A percentile compares a stretch with the other conserved stretches of the same genome.
phyloP scores from a whole-genome alignment of 2,113 vertebrate species.

The Empidonax traillii region DNA sequence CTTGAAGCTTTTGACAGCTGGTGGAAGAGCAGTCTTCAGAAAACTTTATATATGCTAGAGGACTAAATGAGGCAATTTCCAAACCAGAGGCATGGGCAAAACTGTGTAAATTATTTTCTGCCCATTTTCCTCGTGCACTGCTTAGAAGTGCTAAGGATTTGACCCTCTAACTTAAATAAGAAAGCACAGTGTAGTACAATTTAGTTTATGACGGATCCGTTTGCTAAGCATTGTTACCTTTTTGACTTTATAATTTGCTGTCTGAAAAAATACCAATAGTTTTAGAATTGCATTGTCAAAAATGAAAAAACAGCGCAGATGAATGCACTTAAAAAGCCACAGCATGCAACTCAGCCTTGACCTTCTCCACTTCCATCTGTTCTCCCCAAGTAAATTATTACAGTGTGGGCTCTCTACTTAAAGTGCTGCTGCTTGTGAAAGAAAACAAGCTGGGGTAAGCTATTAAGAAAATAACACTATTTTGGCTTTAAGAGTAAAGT shows the following conservation, averaged over 20 bases:
- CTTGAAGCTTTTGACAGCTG: not conserved
- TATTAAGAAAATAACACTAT: conserved; percentile 66
- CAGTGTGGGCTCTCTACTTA: conserved; percentile 42
- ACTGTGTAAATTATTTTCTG: not conserved
- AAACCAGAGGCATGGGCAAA: not conserved
- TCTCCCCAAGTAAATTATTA: conserved; percentile 53
- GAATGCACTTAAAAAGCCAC: conserved; percentile 1
- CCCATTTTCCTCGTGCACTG: not conserved
- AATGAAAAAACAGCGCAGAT: not conserved
- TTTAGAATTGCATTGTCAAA: conserved; percentile 30
- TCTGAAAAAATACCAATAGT: conserved; percentile 4
- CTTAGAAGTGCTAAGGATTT: conserved; percentile 26
- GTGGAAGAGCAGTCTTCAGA: not conserved
- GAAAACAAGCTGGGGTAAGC: conserved; percentile 53
- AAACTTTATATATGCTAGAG: not conserved
- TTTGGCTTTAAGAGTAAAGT: conserved; percentile 44
- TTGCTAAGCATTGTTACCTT: conserved; percentile 42
- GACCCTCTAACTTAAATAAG: not conserved
- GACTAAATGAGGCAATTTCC: not conserved
- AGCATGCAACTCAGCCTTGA: not conserved
- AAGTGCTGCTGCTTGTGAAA: conserved; percentile 33
- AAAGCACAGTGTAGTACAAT: not conserved
- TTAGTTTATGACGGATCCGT: not conserved
- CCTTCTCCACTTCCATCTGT: conserved; percentile 28
- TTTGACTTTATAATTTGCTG: not conserved